These are phyloP conservation scores for Acleris sparsana DNA, from an alignment of 2,888 invertebrate species.

Conservation along the genomic window DNA sequence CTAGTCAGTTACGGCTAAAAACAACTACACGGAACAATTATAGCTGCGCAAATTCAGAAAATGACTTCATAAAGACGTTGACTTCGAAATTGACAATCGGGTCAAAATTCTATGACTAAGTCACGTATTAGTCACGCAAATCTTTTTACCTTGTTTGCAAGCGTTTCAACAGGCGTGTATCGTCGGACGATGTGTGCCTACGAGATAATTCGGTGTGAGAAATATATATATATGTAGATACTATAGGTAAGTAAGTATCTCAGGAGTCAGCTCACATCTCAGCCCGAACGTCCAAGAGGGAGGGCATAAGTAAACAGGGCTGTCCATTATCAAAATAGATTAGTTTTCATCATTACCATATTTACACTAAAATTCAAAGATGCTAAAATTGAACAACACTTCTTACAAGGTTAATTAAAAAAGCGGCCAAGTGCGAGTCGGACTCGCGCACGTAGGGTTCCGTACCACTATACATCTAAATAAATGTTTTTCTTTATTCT, in stretches of 20 bases:
- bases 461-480: too few relatives aligned
- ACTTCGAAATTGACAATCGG: slow-evolving; percentile 20
- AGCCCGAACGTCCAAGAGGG: slow-evolving; percentile 45
- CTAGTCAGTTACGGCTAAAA: slow-evolving; percentile 20
- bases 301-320: slow-evolving; percentile 13
- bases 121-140: slow-evolving; percentile 16
- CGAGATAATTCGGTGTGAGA: slow-evolving; percentile 15
- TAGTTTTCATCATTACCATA: too few relatives aligned
- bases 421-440: too few relatives aligned
- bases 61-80: slow-evolving; percentile 26
- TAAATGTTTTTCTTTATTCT: too few relatives aligned
- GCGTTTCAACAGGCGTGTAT: slow-evolving; percentile 2
- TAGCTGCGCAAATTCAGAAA: slow-evolving; percentile 27
- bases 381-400: too few relatives aligned
- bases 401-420: too few relatives aligned
- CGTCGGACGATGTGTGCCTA: slow-evolving; percentile 5
- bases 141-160: slow-evolving; percentile 14
- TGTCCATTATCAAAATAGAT: slow-evolving; percentile 2
- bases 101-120: slow-evolving; percentile 24
- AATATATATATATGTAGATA: slow-evolving; percentile 5
- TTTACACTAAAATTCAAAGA: too few relatives aligned
- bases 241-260: slow-evolving; percentile 51
- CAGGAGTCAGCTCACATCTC: slow-evolving; percentile 74
- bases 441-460: too few relatives aligned
- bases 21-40: slow-evolving; percentile 20